Evolutionary conservation across 2,797 vertebrate species (phyloP), one percentile per base, ranked within the genome.

Genomic region (Acomys russatus): DNA sequence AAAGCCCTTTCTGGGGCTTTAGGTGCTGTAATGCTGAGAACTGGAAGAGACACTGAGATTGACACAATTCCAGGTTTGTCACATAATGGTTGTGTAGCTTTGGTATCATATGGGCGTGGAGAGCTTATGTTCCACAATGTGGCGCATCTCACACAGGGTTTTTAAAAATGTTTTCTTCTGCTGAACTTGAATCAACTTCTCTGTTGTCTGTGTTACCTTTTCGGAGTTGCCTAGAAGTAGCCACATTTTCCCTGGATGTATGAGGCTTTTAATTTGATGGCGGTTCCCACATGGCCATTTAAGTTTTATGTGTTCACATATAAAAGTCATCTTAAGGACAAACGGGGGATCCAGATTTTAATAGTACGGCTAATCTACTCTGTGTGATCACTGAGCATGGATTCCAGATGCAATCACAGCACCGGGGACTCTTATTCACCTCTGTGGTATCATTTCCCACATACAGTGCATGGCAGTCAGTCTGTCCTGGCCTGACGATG

Each of bases 251-350:
- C 71, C 84, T 90, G 7, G 35, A 59, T 38, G 9, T 91, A 2
- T 35, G 44, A 51, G 9, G 7, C 18, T 74, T 96, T 87, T 83
- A 89, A 73, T 92, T 96, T 70, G 54, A 59, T 83, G 14, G 20
- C 54, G 80, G 3, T 3, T 73, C 66, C 63, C 44, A 71, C 54
- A 44, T 51, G 63, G 33, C 76, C 56, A 17, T 88, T 63, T 91
- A 68, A n/a, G 23, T 88, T 95, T 83, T 22, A 88, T 44, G 76
- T 82, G 77, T 88, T 74, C 0, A 88, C 9, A 74, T 73, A 12
- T 68, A 30, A 80, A 90, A 22, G 25, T 94, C 51, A 94, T 7
- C 49, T 73, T 84, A 84, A 79, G 78, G 54, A 86, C 64, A 84
- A 88, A 78, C 23, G 28, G 15, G 1, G 54, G 64, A 12, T 79